Evolutionary conservation across 2,888 invertebrate genomes (phyloP).

Genomic region (Conomelus anceps): DNA sequence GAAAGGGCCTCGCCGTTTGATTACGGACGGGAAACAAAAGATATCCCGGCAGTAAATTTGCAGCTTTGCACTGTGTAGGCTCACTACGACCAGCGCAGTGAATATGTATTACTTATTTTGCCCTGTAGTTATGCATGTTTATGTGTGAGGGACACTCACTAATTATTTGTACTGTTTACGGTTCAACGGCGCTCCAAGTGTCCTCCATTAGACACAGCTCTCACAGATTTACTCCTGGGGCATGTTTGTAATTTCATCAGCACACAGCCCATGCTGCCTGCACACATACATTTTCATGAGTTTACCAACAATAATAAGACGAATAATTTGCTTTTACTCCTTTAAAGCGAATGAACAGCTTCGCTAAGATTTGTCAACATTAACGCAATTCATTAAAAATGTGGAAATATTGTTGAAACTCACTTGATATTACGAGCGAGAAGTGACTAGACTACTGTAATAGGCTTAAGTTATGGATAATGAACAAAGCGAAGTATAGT

Average conservation of each 20-base stretch:
- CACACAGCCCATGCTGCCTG: too few species aligned
- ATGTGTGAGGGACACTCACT: neutral
- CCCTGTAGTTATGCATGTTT: constrained; percentile 3
- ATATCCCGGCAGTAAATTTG: constrained; percentile 12
- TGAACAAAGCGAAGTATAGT: too few species aligned
- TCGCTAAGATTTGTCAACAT: neutral
- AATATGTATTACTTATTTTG: constrained; percentile 2
- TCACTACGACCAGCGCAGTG: neutral
- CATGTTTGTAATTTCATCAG: neutral
- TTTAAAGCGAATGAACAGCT: neutral
- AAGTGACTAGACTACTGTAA: too few species aligned
- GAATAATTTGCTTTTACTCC: neutral
- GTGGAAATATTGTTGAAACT: neutral
- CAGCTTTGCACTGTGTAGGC: neutral
- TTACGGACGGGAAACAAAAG: constrained; percentile 11
- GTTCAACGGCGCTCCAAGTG: neutral
- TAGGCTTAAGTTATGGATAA: too few species aligned
- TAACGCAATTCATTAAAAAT: neutral
- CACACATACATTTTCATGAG: neutral
- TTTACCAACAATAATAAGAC: neutral
- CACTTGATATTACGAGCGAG: too few species aligned
- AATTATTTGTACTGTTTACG: neutral
- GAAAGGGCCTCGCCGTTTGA: constrained; percentile 2
- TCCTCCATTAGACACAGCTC: neutral
- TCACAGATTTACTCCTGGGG: neutral